Conservation (phyloP, 2,113 vertebrate genomes). For the Piprites chloris region DNA sequence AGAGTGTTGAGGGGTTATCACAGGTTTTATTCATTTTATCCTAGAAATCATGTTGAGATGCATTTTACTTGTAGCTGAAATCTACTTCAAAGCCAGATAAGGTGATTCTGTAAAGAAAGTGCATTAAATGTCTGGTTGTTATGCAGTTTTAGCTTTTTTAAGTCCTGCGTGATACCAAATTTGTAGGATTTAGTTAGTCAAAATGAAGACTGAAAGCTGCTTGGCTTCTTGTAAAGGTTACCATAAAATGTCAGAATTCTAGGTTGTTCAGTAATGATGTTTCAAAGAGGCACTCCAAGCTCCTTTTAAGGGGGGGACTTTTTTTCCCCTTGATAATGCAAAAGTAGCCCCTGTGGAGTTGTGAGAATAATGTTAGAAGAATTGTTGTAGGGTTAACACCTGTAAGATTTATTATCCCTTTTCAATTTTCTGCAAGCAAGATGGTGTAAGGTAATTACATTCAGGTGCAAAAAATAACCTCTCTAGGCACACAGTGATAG, state of each 20-base stretch:
- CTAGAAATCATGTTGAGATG: background rate
- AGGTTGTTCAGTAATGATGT: background rate
- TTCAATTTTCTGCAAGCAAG: background rate
- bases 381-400: background rate
- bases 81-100: background rate
- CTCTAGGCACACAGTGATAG: background rate
- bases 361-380: background rate
- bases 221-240: background rate
- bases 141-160: background rate
- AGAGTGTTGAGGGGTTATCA: background rate
- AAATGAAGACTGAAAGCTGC: background rate
- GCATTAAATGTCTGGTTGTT: background rate
- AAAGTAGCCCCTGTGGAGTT: background rate
- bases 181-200: background rate
- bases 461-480: background rate
- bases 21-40: background rate
- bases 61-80: background rate
- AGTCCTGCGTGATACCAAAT: background rate
- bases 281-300: background rate
- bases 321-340: background rate
- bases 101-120: background rate
- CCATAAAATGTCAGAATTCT: background rate
- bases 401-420: background rate
- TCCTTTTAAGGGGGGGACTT: background rate
- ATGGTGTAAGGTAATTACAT: background rate